These are phyloP conservation scores for Sebastes oblongus DNA, from an alignment of 2,797 vertebrate genomes.

Conservation along the genomic window DNA sequence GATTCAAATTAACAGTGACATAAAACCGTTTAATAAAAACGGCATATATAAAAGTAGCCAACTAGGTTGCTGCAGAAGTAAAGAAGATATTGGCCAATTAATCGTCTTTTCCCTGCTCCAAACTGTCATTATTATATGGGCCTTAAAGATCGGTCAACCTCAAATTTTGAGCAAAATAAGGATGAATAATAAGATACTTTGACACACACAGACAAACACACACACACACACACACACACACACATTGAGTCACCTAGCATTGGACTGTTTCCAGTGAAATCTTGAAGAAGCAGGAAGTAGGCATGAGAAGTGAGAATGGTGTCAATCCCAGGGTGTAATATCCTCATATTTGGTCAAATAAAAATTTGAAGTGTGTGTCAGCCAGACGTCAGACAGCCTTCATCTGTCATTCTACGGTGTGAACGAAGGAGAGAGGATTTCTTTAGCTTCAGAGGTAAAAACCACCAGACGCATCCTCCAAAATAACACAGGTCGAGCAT, in stretches of 20 bases:
- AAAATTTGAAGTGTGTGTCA: conserved; percentile 10
- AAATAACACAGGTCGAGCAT: neutral
- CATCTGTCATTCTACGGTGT: neutral
- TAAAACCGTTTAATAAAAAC: too few species aligned
- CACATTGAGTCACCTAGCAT: neutral
- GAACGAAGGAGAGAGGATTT: neutral
- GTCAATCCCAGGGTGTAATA: neutral
- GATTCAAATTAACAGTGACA: neutral
- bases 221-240: neutral
- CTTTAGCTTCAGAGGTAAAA: neutral
- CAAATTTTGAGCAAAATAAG: neutral
- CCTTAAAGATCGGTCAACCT: too few species aligned
- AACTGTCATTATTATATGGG: neutral
- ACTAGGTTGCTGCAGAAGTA: neutral
- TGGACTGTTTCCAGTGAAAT: neutral
- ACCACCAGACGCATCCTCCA: neutral
- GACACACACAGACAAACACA: neutral
- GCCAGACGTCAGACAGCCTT: neutral
- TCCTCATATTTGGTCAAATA: neutral
- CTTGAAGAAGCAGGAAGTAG: neutral
- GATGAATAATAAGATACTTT: neutral
- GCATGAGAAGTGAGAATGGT: conserved; percentile 2
- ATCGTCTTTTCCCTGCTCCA: neutral
- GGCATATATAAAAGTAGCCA: neutral
- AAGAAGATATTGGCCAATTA: neutral